These are phyloP conservation scores for Drosophila demipolita DNA, from an alignment of 2,888 invertebrate species.

Conservation along the genomic window DNA sequence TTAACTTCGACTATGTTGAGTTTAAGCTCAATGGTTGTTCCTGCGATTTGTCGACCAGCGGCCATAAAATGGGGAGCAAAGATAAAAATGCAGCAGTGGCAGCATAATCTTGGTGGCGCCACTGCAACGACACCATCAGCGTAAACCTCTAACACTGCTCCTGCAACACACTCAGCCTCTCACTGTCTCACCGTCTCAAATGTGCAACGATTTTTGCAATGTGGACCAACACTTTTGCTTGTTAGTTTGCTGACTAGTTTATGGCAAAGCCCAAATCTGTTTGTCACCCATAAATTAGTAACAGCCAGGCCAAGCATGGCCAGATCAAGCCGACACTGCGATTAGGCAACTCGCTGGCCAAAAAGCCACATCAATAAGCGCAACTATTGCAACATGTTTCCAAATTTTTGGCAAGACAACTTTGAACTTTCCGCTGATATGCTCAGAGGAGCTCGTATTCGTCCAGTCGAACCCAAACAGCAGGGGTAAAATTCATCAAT, in stretches of 20 bases:
- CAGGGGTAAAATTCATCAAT: conserved; percentile 74
- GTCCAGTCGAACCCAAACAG: not conserved
- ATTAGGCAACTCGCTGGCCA: conserved; percentile 68
- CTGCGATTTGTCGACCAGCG: conserved; percentile 43
- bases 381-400: conserved; percentile 39
- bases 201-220: conserved; percentile 46
- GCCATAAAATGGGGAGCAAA: conserved; percentile 66
- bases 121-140: conserved; percentile 48
- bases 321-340: conserved; percentile 47
- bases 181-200: conserved; percentile 31
- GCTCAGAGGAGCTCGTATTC: conserved; percentile 35
- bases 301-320: not conserved
- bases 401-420: conserved; percentile 33
- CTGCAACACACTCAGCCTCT: no score
- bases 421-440: conserved; percentile 7
- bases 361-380: conserved; percentile 58
- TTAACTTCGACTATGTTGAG: conserved; percentile 9
- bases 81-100: conserved; percentile 72
- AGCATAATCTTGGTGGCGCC: conserved; percentile 69
- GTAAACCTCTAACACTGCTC: conserved; percentile 48
- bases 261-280: conserved; percentile 64
- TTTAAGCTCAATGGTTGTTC: conserved; percentile 31
- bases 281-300: conserved; percentile 64
- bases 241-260: conserved; percentile 63
- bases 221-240: conserved; percentile 71